Conservation (phyloP, 2,797 vertebrate species). For the Sebastolobus alascanus region DNA sequence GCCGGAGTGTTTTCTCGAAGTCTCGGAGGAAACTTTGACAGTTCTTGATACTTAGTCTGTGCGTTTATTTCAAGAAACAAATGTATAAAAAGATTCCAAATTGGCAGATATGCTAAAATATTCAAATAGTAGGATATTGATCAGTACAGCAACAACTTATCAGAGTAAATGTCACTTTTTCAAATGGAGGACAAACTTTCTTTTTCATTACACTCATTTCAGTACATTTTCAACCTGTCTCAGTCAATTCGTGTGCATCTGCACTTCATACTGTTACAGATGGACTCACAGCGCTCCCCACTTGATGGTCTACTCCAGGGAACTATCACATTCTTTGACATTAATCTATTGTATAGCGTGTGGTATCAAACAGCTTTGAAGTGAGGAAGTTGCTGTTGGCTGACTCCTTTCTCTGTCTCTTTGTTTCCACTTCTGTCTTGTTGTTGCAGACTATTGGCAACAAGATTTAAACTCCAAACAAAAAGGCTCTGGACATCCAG, state of each 20-base stretch:
- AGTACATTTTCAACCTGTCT: neutral
- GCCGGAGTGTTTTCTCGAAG: slow-evolving; percentile 55
- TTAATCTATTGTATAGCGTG: neutral
- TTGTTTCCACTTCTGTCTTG: neutral
- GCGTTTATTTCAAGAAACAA: slow-evolving; percentile 43
- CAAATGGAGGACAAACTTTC: neutral
- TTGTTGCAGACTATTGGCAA: neutral
- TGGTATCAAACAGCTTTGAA: neutral
- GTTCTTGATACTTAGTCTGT: slow-evolving; percentile 29
- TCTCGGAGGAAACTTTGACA: slow-evolving; percentile 70
- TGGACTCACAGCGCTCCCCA: neutral
- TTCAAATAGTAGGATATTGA: slow-evolving; percentile 23
- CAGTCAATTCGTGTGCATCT: slow-evolving; percentile 3
- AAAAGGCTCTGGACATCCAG: neutral
- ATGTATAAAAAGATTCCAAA: slow-evolving; percentile 17
- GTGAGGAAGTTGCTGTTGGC: slow-evolving; percentile 2
- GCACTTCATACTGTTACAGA: neutral
- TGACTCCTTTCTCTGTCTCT: neutral
- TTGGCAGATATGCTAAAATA: slow-evolving; percentile 20
- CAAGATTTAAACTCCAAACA: neutral
- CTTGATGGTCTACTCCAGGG: neutral
- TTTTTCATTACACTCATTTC: neutral
- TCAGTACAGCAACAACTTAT: slow-evolving; percentile 2
- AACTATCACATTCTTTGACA: neutral
- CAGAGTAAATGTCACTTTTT: slow-evolving; percentile 5